These are phyloP conservation scores for Cartodere bifasciata DNA, from an alignment of 2,888 invertebrate species.

Conservation along the genomic window DNA sequence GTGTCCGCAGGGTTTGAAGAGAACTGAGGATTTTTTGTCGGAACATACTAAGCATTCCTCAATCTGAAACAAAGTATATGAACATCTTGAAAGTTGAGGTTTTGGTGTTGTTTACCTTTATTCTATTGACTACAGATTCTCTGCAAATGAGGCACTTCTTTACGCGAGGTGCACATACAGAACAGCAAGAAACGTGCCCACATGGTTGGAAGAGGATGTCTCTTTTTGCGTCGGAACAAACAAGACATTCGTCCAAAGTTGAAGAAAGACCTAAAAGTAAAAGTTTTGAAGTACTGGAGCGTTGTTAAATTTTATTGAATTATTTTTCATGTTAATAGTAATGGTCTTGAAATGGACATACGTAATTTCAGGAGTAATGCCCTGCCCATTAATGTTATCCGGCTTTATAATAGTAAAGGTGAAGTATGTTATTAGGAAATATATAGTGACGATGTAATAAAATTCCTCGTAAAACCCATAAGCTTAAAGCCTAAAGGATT, in stretches of 20 bases:
- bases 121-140: conserved; percentile 64
- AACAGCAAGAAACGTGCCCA: conserved; percentile 88
- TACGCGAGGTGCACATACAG: conserved; percentile 74
- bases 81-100: too few relatives aligned
- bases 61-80: conserved; percentile 55
- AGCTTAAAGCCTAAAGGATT: too few relatives aligned
- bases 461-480: too few relatives aligned
- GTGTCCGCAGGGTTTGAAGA: conserved; percentile 92
- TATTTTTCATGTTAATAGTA: too few relatives aligned
- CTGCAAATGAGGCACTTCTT: conserved; percentile 93
- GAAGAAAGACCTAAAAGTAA: too few relatives aligned
- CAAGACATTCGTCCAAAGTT: conserved; percentile 79
- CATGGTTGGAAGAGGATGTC: conserved; percentile 87
- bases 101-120: conserved; percentile 45
- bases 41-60: conserved; percentile 96
- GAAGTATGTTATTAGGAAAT: too few relatives aligned
- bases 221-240: conserved; percentile 85
- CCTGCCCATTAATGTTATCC: too few relatives aligned
- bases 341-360: too few relatives aligned
- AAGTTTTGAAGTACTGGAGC: conserved; percentile 12
- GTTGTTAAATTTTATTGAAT: too few relatives aligned
- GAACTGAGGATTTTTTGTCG: conserved; percentile 79
- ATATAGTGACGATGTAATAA: too few relatives aligned
- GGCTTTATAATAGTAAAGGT: too few relatives aligned
- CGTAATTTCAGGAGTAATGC: too few relatives aligned